Conservation (phyloP, 2,797 vertebrate genomes). For the Schizothorax lantsangensis region DNA sequence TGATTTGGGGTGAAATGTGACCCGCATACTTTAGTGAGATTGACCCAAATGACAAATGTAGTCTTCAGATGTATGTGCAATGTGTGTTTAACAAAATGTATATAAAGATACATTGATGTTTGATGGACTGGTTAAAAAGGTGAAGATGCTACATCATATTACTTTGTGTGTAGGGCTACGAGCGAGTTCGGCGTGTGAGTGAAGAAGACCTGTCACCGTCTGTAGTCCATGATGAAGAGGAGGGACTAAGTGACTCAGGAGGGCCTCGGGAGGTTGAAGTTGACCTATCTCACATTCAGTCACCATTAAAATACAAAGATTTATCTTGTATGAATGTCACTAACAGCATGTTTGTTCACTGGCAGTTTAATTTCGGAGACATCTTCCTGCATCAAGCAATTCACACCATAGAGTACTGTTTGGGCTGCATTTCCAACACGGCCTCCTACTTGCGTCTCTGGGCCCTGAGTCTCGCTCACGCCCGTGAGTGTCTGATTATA, state of each 20-base stretch:
- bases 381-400: constrained; percentile 92
- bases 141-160: neutral
- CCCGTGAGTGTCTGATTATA: constrained; percentile 80
- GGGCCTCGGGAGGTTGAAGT: constrained; percentile 84
- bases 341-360: constrained; percentile 33
- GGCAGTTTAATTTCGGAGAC: constrained; percentile 93
- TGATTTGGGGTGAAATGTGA: neutral
- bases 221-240: constrained; percentile 89
- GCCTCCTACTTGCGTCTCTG: constrained; percentile 97
- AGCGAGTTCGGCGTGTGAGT: constrained; percentile 89
- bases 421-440: constrained; percentile 98
- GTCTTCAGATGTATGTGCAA: neutral
- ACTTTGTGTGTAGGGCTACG: constrained; percentile 83
- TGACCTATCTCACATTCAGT: neutral
- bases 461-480: constrained; percentile 96
- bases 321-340: neutral
- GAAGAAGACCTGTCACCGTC: constrained; percentile 88
- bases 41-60: neutral
- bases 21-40: neutral
- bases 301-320: neutral
- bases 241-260: constrained; percentile 74
- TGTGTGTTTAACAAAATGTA: neutral
- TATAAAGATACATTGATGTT: neutral
- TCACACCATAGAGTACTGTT: constrained; percentile 96
- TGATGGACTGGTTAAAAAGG: neutral